Evolutionary conservation across 2,113 vertebrate genomes (phyloP), one percentile per base, ranked within the genome.

Genomic region (Rhodinocichla rosea): DNA sequence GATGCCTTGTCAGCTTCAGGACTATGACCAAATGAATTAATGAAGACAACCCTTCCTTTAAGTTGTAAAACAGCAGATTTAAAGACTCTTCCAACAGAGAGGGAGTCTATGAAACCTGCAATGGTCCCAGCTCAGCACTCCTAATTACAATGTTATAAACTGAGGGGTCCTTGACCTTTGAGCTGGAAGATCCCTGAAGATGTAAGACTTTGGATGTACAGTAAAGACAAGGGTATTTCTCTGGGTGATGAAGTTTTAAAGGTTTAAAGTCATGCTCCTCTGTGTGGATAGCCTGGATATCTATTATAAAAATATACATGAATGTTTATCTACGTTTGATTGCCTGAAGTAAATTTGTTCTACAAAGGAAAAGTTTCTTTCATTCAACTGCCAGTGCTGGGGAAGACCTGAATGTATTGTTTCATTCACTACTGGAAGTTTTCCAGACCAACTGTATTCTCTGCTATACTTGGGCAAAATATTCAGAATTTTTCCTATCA

Each of bases 111-210:
- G 98, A 98, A 98, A 97, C 87, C 94, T 87, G 95, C 96, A 94
- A 53, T 88, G 87, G 96, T 97, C 96, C 97, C 96, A 96, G 94
- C 90, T 98, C 95, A 95, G 85, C 75, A 57, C 90, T 96, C 93
- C 97, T 98, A 97, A 98, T 97, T 97, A 92, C 44, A 89, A 24
- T 95, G 97, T 98, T 97, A 98, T 98, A 98, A 97, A 97, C 94
- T 96, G 90, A 92, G 75, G 42, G 94, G 86, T 92, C 91, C 90
- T 91, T 94, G 93, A 96, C 92, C 95, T 96, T 89, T 95, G 88
- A 94, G 90, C 89, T 78, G 59, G 40, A 71, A 75, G 65, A 50
- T 68, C 93, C 69, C 91, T 75, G 73, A 91, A 92, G 91, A 83
- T 53, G 27, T 11, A 49, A 79, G 55, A 28, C 90, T 93, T 92